Evolutionary conservation across 2,888 invertebrate genomes (phyloP).

Genomic region (Himalopsyche japonica): DNA sequence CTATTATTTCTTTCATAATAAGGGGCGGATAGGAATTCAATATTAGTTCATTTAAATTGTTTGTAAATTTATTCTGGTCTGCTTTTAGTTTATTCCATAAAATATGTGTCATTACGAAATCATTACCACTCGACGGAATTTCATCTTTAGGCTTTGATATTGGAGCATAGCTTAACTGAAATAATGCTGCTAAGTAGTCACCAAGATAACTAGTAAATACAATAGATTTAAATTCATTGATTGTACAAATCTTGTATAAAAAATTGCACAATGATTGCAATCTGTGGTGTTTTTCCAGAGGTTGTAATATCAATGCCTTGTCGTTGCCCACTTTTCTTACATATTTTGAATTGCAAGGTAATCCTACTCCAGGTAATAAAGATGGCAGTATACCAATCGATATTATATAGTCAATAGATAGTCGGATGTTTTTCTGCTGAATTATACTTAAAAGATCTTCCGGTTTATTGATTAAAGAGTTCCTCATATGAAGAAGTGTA

Average conservation of each 20-base stretch:
- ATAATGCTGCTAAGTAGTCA: conserved; percentile 67
- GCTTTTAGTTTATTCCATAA: conserved; percentile 56
- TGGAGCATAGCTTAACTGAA: conserved; percentile 71
- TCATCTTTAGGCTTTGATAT: conserved; percentile 61
- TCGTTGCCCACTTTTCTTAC: conserved; percentile 30
- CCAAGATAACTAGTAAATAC: conserved; percentile 62
- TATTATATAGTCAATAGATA: conserved; percentile 64
- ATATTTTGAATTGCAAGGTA: conserved; percentile 55
- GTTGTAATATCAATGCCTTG: background rate
- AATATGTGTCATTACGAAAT: conserved; percentile 61
- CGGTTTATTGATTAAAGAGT: conserved; percentile 47
- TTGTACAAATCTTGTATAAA: conserved; percentile 54
- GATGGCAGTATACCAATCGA: conserved; percentile 69
- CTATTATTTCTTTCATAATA: conserved; percentile 71
- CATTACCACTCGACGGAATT: conserved; percentile 41
- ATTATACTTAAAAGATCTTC: conserved; percentile 65
- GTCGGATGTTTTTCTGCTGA: conserved; percentile 66
- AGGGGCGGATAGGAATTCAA: conserved; percentile 62
- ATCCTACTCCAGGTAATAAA: conserved; percentile 68
- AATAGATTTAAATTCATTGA: conserved; percentile 60
- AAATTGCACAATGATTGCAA: conserved; percentile 57
- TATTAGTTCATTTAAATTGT: conserved; percentile 58
- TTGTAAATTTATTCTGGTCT: conserved; percentile 58
- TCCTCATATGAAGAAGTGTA: conserved; percentile 51
- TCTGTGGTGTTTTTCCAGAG: conserved; percentile 56